phyloP scores from a whole-genome alignment of 2,888 invertebrate genomes.

The Elegia similella region DNA sequence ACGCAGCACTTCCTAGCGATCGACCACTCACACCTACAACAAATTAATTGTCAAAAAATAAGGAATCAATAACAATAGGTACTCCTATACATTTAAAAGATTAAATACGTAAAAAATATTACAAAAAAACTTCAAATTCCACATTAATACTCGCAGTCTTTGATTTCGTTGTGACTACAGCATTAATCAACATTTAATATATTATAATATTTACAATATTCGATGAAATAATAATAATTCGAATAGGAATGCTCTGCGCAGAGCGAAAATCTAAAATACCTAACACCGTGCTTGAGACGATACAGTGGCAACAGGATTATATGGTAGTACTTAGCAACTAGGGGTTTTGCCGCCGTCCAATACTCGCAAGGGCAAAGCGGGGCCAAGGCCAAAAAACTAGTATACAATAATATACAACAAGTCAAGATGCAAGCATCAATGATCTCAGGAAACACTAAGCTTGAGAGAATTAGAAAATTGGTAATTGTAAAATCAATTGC shows the following conservation, averaged over 20 bases:
- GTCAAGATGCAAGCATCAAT: too few relatives aligned
- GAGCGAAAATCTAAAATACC: slow-evolving; percentile 54
- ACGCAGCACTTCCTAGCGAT: not conserved
- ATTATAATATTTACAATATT: slow-evolving; percentile 68
- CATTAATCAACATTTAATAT: slow-evolving; percentile 47
- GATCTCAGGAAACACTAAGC: too few relatives aligned
- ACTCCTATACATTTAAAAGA: slow-evolving; percentile 49
- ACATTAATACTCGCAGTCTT: slow-evolving; percentile 75
- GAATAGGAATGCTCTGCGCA: slow-evolving; percentile 70
- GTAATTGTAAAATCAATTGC: too few relatives aligned
- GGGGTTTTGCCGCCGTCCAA: not conserved
- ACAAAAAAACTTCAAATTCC: slow-evolving; percentile 55
- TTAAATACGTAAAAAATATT: slow-evolving; percentile 69
- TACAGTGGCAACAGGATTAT: slow-evolving; percentile 57
- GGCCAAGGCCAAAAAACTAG: too few relatives aligned
- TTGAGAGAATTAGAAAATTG: too few relatives aligned
- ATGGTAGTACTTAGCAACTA: slow-evolving; percentile 2
- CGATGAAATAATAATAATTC: slow-evolving; percentile 59
- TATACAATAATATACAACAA: too few relatives aligned
- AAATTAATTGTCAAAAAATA: slow-evolving; percentile 75
- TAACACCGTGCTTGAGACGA: slow-evolving; percentile 58
- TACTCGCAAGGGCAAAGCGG: not conserved
- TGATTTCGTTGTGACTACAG: slow-evolving; percentile 80
- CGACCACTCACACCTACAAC: slow-evolving; percentile 46
- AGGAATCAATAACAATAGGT: slow-evolving; percentile 66